Evolutionary conservation across 2,113 vertebrate species (phyloP).

Genomic region (Uropsilus gracilis): DNA sequence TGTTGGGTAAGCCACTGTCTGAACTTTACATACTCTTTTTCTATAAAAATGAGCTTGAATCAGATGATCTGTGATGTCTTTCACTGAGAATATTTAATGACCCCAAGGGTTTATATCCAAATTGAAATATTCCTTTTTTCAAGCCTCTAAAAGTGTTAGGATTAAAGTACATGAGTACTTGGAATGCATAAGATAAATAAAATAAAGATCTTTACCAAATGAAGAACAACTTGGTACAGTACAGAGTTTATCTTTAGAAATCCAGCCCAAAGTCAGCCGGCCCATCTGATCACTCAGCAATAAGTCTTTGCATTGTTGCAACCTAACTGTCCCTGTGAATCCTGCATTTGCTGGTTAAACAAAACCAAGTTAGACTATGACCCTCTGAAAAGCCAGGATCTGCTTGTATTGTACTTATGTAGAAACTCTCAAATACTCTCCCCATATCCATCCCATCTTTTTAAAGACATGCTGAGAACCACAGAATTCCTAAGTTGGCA

Average conservation of each 20-base stretch:
- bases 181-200: not conserved
- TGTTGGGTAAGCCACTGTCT: not conserved
- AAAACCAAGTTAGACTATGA: not conserved
- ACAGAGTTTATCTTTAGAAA: not conserved
- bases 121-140: not conserved
- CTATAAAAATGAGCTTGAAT: not conserved
- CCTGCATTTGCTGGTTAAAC: not conserved
- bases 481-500: accelerated
- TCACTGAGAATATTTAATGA: not conserved
- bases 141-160: not conserved
- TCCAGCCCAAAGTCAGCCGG: not conserved
- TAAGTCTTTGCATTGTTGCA: not conserved
- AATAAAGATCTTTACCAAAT: not conserved
- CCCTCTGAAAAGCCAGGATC: not conserved
- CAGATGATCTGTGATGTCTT: not conserved
- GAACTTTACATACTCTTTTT: not conserved
- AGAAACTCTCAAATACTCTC: not conserved
- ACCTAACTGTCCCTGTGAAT: not conserved
- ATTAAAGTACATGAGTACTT: not conserved
- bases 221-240: not conserved
- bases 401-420: not conserved
- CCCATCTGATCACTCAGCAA: not conserved
- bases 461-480: not conserved
- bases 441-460: not conserved
- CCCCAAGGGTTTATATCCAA: not conserved